These are phyloP conservation scores for Scopus umbretta DNA, from an alignment of 2,113 vertebrate species.

Conservation along the genomic window DNA sequence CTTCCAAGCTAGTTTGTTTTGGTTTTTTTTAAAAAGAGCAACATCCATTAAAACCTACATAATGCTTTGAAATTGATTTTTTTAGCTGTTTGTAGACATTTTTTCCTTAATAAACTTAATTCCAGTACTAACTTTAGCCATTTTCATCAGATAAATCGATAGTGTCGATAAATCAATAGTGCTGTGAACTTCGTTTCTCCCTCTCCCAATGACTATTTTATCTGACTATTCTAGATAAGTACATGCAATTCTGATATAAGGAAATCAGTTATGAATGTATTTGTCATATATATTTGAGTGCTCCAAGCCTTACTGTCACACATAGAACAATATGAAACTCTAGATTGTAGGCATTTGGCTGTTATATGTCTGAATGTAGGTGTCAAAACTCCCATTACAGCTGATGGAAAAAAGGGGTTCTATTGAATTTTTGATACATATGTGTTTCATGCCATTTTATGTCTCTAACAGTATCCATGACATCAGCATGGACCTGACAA, in stretches of 20 bases:
- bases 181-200: not conserved
- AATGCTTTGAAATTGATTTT: not conserved
- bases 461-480: not conserved
- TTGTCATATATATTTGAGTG: not conserved
- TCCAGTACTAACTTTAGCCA: not conserved
- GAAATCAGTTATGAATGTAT: not conserved
- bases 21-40: too few relatives aligned
- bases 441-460: not conserved
- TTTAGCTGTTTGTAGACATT: not conserved
- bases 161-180: not conserved
- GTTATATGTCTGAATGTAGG: not conserved
- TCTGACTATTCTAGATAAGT: not conserved
- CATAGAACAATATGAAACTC: not conserved
- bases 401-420: not conserved
- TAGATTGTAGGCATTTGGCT: not conserved
- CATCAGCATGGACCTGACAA: not conserved
- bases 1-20: not conserved
- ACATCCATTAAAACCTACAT: not conserved
- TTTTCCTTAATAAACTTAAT: not conserved
- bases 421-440: not conserved
- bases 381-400: not conserved
- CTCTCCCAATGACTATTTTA: not conserved
- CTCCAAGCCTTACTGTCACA: not conserved
- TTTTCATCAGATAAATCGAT: not conserved
- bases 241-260: not conserved